These are phyloP conservation scores for Ammospiza caudacuta DNA, from an alignment of 2,113 vertebrate genomes.

Conservation along the genomic window DNA sequence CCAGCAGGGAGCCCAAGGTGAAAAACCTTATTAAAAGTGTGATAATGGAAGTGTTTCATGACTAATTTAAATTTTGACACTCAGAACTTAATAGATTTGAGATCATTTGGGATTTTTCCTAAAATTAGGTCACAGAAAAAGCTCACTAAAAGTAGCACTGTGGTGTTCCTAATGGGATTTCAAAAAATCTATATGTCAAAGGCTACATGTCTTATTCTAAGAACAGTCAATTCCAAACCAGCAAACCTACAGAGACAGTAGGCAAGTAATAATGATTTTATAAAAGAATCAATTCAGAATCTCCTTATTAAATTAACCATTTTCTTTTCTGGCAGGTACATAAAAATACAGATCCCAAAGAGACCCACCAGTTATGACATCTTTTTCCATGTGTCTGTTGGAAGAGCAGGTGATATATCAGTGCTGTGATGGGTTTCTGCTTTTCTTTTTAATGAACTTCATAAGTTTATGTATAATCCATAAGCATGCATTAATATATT, in stretches of 20 bases:
- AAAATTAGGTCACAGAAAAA: slow-evolving; percentile 29
- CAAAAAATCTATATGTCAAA: not conserved
- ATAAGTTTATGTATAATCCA: not conserved
- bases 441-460: not conserved
- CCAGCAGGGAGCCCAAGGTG: not conserved
- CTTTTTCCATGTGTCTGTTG: not conserved
- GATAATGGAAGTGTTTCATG: not conserved
- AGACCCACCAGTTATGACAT: not conserved
- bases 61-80: slow-evolving; percentile 37
- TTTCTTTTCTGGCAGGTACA: not conserved
- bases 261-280: not conserved
- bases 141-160: not conserved
- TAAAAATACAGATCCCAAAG: not conserved
- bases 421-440: not conserved
- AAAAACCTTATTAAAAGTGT: slow-evolving; percentile 25
- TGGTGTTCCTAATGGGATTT: not conserved
- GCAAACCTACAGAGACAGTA: not conserved
- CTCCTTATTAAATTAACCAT: not conserved
- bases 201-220: not conserved
- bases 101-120: slow-evolving; percentile 25
- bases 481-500: not conserved
- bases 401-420: not conserved
- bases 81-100: slow-evolving; percentile 51
- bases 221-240: not conserved
- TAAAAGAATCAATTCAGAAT: not conserved